A percentile compares a stretch with the other conserved stretches of the same genome.
Evolutionary conservation across 2,888 invertebrate genomes (phyloP).

Genomic region (Trachelus troglodyta): DNA sequence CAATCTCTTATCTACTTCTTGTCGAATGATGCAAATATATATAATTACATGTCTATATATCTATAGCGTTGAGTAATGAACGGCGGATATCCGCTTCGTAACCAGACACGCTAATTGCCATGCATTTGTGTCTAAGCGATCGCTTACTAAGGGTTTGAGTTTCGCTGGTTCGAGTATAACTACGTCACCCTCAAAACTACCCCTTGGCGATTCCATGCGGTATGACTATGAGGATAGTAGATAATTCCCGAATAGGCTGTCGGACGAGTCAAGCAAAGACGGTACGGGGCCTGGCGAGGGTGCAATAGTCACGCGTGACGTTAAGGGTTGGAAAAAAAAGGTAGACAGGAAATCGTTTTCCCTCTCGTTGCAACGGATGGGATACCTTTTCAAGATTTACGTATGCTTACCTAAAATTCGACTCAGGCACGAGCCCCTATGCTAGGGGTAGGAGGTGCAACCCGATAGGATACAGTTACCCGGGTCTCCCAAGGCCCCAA

Average conservation of each 20-base stretch:
- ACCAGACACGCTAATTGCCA: neutral
- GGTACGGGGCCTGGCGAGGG: too few relatives aligned
- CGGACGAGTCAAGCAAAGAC: too few relatives aligned
- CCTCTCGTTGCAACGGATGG: neutral
- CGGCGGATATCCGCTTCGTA: neutral
- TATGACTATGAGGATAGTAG: neutral
- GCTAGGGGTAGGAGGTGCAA: conserved; percentile 12
- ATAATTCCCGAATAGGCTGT: neutral
- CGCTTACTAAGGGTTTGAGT: neutral
- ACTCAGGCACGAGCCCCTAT: neutral
- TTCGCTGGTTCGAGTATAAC: neutral
- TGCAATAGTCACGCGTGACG: too few relatives aligned
- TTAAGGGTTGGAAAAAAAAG: too few relatives aligned
- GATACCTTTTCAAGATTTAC: neutral
- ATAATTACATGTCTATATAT: neutral
- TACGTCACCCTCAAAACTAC: conserved; percentile 12
- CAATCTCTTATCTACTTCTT: neutral
- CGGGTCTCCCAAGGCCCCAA: neutral
- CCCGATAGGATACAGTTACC: conserved; percentile 30
- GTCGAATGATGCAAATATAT: neutral
- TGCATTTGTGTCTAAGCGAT: neutral
- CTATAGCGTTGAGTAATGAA: neutral
- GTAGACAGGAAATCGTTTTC: too few relatives aligned
- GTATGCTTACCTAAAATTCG: neutral
- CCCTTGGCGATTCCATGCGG: neutral